Percentiles rank a stretch among this genome's conserved stretches.
Evolutionary conservation across 2,113 vertebrate species (phyloP).

Genomic region (Etheostoma spectabile): DNA sequence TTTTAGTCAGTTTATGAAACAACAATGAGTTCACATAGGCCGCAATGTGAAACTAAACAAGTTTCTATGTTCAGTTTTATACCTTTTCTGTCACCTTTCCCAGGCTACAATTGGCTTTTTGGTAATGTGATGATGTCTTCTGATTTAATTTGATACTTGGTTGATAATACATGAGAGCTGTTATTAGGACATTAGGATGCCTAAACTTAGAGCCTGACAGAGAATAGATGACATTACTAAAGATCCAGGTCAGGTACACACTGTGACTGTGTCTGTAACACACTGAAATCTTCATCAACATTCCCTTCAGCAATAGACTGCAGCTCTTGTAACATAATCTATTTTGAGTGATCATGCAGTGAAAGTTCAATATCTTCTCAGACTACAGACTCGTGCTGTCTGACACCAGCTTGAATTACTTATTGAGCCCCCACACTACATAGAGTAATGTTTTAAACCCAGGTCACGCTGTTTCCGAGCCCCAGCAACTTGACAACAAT

Average conservation of each 20-base stretch:
- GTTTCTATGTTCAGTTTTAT: no score
- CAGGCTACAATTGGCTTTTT: no score
- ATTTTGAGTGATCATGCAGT: constrained; percentile 3
- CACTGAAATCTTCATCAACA: not conserved
- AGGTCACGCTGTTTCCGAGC: not conserved
- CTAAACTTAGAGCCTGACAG: not conserved
- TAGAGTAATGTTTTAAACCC: no score
- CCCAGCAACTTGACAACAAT: not conserved
- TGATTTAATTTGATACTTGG: no score
- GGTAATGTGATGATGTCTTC: no score
- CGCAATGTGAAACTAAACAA: no score
- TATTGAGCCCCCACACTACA: not conserved
- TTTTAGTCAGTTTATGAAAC: no score
- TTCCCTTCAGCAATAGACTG: not conserved
- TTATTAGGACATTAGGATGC: not conserved
- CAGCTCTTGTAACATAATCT: not conserved
- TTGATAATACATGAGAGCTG: not conserved
- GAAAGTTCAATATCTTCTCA: no score
- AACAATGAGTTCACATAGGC: no score
- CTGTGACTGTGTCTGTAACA: not conserved
- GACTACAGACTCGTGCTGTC: not conserved
- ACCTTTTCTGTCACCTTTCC: no score
- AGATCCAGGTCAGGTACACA: not conserved
- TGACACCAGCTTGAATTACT: not conserved
- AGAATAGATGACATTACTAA: not conserved